These are phyloP conservation scores for Anseranas semipalmata DNA, from an alignment of 2,113 vertebrate species.

Conservation along the genomic window DNA sequence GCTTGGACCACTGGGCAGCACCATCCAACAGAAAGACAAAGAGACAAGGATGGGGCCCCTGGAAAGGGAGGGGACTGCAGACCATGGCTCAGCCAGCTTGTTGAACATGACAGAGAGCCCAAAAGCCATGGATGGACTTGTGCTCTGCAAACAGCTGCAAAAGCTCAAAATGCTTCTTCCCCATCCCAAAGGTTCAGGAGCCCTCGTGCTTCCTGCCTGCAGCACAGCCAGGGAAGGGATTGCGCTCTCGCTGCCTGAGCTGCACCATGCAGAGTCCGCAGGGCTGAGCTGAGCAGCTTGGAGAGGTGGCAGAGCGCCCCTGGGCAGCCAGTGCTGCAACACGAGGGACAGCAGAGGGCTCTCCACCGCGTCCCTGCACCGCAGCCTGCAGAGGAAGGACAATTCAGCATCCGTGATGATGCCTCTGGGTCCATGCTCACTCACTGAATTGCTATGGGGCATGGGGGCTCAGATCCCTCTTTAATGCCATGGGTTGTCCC, in stretches of 20 bases:
- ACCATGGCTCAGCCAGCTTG: neutral
- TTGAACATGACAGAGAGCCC: neutral
- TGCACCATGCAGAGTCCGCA: fast-evolving
- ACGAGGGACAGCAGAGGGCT: neutral
- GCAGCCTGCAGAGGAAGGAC: neutral
- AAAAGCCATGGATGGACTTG: neutral
- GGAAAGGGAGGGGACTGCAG: neutral
- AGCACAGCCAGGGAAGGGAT: neutral
- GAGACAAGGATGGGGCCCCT: fast-evolving
- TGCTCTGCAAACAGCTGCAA: neutral
- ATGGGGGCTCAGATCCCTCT: neutral
- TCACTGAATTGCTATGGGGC: neutral
- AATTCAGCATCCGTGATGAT: neutral
- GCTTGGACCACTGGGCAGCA: neutral
- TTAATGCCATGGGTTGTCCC: neutral
- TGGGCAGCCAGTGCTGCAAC: neutral
- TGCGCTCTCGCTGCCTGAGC: neutral
- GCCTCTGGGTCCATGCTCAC: neutral
- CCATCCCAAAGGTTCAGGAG: neutral
- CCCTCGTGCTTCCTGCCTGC: neutral
- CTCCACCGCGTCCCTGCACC: too few relatives aligned
- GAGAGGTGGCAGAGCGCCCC: neutral
- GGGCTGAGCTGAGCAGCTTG: neutral
- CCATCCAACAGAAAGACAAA: neutral
- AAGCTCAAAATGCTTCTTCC: neutral